phyloP scores from a whole-genome alignment of 2,888 invertebrate species.

The Leptinotarsa rubiginosa region DNA sequence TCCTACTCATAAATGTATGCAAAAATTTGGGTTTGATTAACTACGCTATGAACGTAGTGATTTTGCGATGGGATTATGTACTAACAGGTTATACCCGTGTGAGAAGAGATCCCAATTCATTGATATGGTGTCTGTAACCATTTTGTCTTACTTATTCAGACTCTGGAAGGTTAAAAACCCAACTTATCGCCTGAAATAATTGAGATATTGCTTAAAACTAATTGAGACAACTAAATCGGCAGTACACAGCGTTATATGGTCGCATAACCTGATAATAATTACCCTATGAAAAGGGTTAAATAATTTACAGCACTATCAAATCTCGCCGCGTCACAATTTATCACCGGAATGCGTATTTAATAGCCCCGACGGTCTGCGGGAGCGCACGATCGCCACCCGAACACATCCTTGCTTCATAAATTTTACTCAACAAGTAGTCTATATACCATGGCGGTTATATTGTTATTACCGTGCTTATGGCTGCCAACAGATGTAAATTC shows the following conservation, averaged over 20 bases:
- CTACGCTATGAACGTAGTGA: no score
- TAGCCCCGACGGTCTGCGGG: conserved; percentile 63
- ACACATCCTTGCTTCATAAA: conserved; percentile 66
- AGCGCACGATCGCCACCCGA: conserved; percentile 60
- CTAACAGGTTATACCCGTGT: no score
- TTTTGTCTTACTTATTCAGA: no score
- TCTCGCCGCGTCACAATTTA: conserved; percentile 68
- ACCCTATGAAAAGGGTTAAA: conserved; percentile 67
- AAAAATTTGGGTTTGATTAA: no score
- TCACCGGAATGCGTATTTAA: conserved; percentile 68
- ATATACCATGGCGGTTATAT: conserved; percentile 67
- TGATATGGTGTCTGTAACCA: no score
- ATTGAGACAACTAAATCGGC: conserved; percentile 23
- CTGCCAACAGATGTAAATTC: conserved; percentile 67
- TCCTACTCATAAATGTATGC: no score
- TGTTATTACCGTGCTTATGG: conserved; percentile 68
- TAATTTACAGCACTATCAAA: conserved; percentile 68
- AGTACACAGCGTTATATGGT: conserved; percentile 15
- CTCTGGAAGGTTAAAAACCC: neutral
- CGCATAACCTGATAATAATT: conserved; percentile 65
- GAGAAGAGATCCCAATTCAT: no score
- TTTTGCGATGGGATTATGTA: no score
- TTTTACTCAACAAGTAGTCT: conserved; percentile 69
- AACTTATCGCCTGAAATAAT: conserved; percentile 13
- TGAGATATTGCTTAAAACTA: conserved; percentile 9